phyloP scores from a whole-genome alignment of 2,113 vertebrate genomes.

The Glaucomys volans region DNA sequence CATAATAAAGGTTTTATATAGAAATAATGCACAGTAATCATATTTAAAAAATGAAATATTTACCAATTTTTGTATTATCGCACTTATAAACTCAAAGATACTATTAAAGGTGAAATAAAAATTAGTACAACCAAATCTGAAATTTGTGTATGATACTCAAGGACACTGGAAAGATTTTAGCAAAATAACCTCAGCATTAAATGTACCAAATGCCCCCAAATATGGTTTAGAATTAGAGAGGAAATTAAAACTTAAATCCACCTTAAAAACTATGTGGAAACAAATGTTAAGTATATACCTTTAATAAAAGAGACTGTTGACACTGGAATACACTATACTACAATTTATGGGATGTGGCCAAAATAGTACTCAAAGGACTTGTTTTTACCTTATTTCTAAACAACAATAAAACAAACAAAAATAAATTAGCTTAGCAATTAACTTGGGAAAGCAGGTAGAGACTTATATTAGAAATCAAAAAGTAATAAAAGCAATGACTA shows the following conservation, averaged over 20 bases:
- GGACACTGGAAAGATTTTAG: neutral
- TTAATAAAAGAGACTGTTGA: neutral
- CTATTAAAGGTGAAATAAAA: conserved; percentile 1
- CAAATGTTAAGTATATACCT: neutral
- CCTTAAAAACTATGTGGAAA: neutral
- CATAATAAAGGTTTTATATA: neutral
- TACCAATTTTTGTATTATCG: neutral
- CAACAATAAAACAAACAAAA: conserved; percentile 6
- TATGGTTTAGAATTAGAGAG: neutral
- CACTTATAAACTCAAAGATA: neutral
- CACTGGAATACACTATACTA: neutral
- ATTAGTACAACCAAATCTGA: neutral
- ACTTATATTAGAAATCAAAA: neutral
- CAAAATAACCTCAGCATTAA: neutral
- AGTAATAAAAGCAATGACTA: neutral
- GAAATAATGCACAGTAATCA: neutral
- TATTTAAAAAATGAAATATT: neutral
- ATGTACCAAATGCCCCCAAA: neutral
- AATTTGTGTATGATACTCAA: neutral
- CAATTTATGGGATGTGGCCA: neutral
- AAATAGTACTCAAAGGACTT: neutral
- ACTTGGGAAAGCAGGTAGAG: neutral
- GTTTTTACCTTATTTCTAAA: neutral
- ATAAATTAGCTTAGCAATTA: neutral
- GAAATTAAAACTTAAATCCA: conserved; percentile 5